Percentiles rank a stretch among this genome's conserved stretches.
Conservation (phyloP, 2,113 vertebrate species). For the Montifringilla adamsi region DNA sequence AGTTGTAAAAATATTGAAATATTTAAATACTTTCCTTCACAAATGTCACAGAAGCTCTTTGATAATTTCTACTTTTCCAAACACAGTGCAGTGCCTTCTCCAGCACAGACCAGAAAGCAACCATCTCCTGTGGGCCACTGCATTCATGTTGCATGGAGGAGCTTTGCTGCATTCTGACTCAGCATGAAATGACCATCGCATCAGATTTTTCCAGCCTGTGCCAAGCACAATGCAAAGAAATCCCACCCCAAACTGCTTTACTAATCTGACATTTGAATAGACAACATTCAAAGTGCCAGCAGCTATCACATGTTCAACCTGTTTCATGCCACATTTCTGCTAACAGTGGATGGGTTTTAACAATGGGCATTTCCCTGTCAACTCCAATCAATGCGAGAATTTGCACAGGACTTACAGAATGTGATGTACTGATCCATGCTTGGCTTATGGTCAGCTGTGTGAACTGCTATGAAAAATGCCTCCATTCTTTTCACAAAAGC, state of each 20-base stretch:
- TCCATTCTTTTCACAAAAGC: neutral
- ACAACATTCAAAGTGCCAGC: neutral
- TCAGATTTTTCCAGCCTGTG: conserved; percentile 32
- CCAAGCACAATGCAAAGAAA: neutral
- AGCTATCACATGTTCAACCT: conserved; percentile 13
- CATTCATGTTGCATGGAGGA: neutral
- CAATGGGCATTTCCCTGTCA: conserved; percentile 46
- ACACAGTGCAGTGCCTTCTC: neutral
- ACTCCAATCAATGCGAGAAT: neutral
- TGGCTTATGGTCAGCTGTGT: neutral
- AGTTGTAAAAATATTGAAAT: neutral
- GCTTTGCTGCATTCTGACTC: conserved; percentile 34
- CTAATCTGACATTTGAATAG: conserved; percentile 46
- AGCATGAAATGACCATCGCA: conserved; percentile 5
- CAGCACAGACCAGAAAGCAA: neutral
- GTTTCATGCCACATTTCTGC: conserved; percentile 22
- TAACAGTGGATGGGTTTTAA: conserved; percentile 35
- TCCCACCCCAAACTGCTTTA: neutral
- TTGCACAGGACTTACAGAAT: neutral
- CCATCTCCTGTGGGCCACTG: neutral
- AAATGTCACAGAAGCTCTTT: neutral
- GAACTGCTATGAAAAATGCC: neutral
- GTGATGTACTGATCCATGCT: neutral
- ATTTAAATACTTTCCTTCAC: conserved; percentile 36
- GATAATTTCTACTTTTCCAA: conserved; percentile 12